Conservation (phyloP, 1,140 invertebrate species). For the Leptopilina boulardi region DNA sequence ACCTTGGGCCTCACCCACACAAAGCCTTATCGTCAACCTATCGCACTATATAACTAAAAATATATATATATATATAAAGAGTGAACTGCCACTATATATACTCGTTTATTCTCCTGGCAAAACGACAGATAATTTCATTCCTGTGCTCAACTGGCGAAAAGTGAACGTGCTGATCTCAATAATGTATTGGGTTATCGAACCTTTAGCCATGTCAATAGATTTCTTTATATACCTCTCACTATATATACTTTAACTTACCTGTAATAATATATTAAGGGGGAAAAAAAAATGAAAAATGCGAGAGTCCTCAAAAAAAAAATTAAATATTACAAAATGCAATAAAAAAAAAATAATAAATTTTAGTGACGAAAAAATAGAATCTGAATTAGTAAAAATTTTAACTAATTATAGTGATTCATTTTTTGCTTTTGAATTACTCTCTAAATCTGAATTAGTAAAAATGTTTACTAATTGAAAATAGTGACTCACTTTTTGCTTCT, state of each 20-base stretch:
- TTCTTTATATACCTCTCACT: not conserved
- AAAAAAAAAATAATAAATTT: too few relatives aligned
- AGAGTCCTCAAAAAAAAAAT: not conserved
- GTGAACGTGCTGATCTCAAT: conserved; percentile 33
- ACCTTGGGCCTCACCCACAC: conserved; percentile 58
- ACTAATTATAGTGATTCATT: too few relatives aligned
- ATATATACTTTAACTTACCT: not conserved
- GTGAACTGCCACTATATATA: not conserved
- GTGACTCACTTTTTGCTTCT: too few relatives aligned
- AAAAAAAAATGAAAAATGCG: not conserved
- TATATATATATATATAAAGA: not conserved
- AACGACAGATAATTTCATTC: conserved; percentile 30
- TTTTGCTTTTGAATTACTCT: too few relatives aligned
- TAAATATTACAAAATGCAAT: not conserved
- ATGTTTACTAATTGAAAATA: too few relatives aligned
- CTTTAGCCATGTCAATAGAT: conserved; percentile 27
- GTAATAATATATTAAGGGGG: not conserved
- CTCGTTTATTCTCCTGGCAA: conserved; percentile 19
- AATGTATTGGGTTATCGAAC: conserved; percentile 28
- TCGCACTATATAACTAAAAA: conserved; percentile 4
- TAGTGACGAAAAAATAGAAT: too few relatives aligned
- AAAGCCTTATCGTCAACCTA: conserved; percentile 36
- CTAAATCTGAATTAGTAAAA: too few relatives aligned
- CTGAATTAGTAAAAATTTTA: too few relatives aligned
- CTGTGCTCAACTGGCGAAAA: conserved; percentile 20